Conservation (phyloP, 1,140 invertebrate species). For the Drosophila suzukii region DNA sequence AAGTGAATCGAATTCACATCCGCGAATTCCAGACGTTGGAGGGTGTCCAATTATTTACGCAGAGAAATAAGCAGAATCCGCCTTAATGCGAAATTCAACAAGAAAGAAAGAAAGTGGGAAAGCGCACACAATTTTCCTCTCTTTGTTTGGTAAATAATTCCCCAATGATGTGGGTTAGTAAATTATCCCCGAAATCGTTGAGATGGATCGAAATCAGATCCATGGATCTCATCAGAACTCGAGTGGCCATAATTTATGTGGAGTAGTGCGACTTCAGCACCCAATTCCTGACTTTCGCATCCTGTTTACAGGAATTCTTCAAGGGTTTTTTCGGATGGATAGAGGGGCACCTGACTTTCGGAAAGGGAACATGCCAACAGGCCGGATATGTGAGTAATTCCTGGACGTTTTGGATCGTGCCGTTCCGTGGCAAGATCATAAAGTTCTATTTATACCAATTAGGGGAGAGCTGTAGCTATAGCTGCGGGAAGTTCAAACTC, state of each 20-base stretch:
- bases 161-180: constrained; percentile 4
- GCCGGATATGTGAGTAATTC: constrained; percentile 77
- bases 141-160: constrained; percentile 44
- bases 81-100: constrained; percentile 60
- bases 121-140: constrained; percentile 15
- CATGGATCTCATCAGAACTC: constrained; percentile 12
- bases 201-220: constrained; percentile 8
- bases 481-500: constrained; percentile 50
- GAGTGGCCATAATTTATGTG: constrained; percentile 34
- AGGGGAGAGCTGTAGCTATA: constrained; percentile 44
- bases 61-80: constrained; percentile 55
- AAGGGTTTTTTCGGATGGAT: constrained; percentile 33
- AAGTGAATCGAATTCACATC: constrained; percentile 22
- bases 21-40: constrained; percentile 41
- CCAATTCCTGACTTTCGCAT: constrained; percentile 49
- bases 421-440: constrained; percentile 67
- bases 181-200: constrained; percentile 1
- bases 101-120: constrained; percentile 14
- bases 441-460: constrained; percentile 73
- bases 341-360: constrained; percentile 25
- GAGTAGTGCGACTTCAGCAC: constrained; percentile 41
- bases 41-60: constrained; percentile 59
- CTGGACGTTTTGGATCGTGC: constrained; percentile 50
- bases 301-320: constrained; percentile 70
- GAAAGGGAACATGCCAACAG: constrained; percentile 8